Conservation (phyloP, 2,113 vertebrate genomes). For the Cacatua alba region DNA sequence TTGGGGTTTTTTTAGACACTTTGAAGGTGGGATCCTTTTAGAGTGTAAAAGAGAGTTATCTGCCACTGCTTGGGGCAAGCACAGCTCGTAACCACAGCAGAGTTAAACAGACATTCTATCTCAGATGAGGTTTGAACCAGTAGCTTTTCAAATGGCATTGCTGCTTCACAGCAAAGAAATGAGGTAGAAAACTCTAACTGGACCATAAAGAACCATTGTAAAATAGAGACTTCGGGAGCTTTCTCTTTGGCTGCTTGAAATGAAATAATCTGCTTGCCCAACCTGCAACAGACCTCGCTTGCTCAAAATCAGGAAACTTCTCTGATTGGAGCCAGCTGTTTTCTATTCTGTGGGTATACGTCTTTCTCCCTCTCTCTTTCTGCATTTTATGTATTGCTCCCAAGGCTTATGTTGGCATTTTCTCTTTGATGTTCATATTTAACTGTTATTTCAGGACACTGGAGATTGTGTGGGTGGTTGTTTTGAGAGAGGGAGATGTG, state of each 20-base stretch:
- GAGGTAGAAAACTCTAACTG: not conserved
- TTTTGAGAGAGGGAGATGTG: not conserved
- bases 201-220: not conserved
- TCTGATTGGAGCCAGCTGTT: not conserved
- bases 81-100: not conserved
- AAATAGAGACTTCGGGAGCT: not conserved
- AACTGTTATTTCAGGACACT: not conserved
- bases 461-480: not conserved
- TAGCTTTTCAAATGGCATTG: not conserved
- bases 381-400: not conserved
- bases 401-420: not conserved
- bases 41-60: not conserved
- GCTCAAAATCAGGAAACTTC: fast-evolving
- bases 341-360: fast-evolving
- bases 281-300: not conserved
- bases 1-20: not conserved
- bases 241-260: not conserved
- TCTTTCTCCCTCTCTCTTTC: fast-evolving
- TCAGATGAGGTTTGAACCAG: not conserved
- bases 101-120: not conserved
- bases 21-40: not conserved
- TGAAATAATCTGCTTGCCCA: not conserved
- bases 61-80: not conserved
- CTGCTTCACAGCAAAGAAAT: not conserved
- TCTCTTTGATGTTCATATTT: not conserved